Evolutionary conservation across 2,797 vertebrate species (phyloP), one percentile per base, ranked within the genome.

Genomic region (Mareca strepera): DNA sequence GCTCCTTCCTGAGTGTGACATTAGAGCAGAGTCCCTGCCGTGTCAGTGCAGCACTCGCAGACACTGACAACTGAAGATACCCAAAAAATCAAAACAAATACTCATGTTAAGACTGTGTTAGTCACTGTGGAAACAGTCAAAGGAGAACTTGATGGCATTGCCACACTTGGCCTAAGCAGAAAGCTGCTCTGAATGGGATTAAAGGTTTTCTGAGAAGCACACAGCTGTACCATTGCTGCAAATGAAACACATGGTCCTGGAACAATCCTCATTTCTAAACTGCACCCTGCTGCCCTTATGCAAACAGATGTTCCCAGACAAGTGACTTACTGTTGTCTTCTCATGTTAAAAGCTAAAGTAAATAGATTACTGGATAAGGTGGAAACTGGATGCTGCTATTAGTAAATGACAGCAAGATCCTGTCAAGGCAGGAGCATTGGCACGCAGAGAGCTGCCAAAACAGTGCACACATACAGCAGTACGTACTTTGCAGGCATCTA

Each of bases 391-490:
- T 69, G 33, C n/a, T 92, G 82, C 64, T 75, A 3, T 64, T 29
- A 37, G 46, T n/a, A 67, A 67, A 50, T 6, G 62, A 15, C 13
- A 58, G 52, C 58, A 43, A 43, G 56, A 4, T 48, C 63, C 58
- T 58, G n/a, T 8, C 68, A 3, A 44, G 35, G 58, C 46, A 56
- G 63, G 73, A 75, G 64, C 3, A 2, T 22, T 29, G 28, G 33
- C 48, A 23, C 1, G 12, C 21, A 14, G 73, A 17, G 67, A 59
- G 8, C 56, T 60, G 69, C 73, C 88, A 39, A 22, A 44, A 21
- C 3, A 0, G 7, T 18, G 56, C 67, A 52, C 29, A 2, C 9
- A 2, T 6, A 12, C 14, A 31, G 41, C 52, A 17, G 2, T 4
- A 35, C 17, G 4, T 5, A 2, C 33, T 70, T 11, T 25, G 39